Base-by-base conservation (phyloP, 2,888 invertebrate genomes). In the Chirona hameri region DNA sequence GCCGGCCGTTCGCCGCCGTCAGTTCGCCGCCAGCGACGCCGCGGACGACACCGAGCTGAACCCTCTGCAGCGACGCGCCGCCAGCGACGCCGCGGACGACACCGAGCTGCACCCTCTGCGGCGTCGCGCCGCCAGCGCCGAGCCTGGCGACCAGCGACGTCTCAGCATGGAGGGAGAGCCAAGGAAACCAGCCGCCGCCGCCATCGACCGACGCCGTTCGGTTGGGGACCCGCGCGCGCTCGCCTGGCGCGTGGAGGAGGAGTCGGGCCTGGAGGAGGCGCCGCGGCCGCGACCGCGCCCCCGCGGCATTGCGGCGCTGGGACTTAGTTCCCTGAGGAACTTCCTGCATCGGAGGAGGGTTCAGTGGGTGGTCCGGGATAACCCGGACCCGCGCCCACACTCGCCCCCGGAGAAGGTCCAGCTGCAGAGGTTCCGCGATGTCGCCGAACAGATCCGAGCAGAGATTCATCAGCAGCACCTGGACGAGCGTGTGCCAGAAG, bases 401-500 rank as follows among this genome's bases (percentile, higher is more conserved):
- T 9, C 57, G 4, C 12, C 9, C 57, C 69, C 29, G 3, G 72
- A 29, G 31, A n/a, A 14, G 29, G 27, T 31, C 15, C 76, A 76
- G 39, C 76, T 46, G 39, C 39, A 10, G 4, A 39, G 76, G 0
- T 76, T 76, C 46, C 21, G 46, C 1, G 24, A 76, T 10, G 76
- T 24, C 39, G 76, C 76, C 24, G 46, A 76, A 39, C 21, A 46
- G 24, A 76, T 76, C 24, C 24, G 39, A 21, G 9, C 39, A 10
- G 76, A 76, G 76, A 76, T 76, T 24, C 76, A 76, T 24, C 76
- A 76, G 46, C 76, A 76, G 76, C 76, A 76, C 46, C 46, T 76
- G 76, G 76, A 76, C 76, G 76, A 76, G 46, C 76, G 76, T 14
- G 10, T 39, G 24, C 76, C 76, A 1, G 76, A 76, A 10, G 15